phyloP scores from a whole-genome alignment of 2,113 vertebrate genomes.

The Eublepharis macularius region DNA sequence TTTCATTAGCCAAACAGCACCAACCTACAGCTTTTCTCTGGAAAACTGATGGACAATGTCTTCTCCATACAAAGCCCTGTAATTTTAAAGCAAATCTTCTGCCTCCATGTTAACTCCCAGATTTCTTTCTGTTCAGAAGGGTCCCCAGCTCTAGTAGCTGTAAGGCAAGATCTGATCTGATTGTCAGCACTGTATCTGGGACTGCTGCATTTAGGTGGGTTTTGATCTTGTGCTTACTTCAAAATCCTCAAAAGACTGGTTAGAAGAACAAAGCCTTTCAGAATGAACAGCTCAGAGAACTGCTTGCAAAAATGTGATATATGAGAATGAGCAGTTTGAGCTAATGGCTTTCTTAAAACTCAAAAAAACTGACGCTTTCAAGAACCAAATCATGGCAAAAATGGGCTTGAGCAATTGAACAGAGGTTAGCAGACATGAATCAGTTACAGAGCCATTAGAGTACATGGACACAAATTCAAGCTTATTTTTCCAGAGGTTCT shows the following conservation, averaged over 20 bases:
- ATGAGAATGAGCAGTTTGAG: slow-evolving; percentile 43
- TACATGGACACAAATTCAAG: background rate
- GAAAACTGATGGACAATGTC: background rate
- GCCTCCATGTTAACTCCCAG: background rate
- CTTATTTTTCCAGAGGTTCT: slow-evolving; percentile 22
- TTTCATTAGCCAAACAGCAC: background rate
- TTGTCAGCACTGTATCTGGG: background rate
- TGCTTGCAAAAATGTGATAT: slow-evolving; percentile 39
- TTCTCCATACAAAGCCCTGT: background rate
- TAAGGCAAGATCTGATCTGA: background rate
- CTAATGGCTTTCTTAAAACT: slow-evolving; percentile 56
- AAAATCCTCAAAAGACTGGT: slow-evolving; percentile 24
- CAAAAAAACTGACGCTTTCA: slow-evolving; percentile 35
- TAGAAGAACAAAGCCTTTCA: slow-evolving; percentile 46
- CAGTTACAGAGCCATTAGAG: slow-evolving; percentile 5
- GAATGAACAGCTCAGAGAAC: slow-evolving; percentile 24
- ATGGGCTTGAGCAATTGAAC: background rate
- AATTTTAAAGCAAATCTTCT: background rate
- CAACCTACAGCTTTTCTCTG: background rate
- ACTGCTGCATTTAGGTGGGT: background rate
- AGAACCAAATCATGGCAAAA: slow-evolving; percentile 34
- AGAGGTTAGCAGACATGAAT: background rate
- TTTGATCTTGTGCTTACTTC: slow-evolving; percentile 13
- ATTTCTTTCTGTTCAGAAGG: slow-evolving; percentile 6
- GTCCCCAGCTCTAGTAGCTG: background rate